Base-by-base conservation (phyloP, 2,888 invertebrate genomes). In the Pheosia gnoma region DNA sequence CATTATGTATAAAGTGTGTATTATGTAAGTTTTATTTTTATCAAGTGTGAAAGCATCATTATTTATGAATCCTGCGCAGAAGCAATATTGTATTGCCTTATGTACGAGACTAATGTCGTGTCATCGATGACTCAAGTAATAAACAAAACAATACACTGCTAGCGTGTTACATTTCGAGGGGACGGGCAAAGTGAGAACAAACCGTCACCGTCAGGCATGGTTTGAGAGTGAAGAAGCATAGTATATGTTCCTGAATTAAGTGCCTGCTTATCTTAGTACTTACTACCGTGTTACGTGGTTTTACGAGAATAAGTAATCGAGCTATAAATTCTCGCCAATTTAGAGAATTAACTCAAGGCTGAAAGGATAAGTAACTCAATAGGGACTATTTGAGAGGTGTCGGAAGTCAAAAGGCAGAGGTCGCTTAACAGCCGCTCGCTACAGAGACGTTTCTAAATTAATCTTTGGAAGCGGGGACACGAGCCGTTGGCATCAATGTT, bases 321-420 rank as follows among this genome's bases (percentile, higher is more conserved):
- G 11, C 11, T 11, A n/a, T 47, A n/a, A 4, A 47, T 70, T 72
- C 68, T 62, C 68, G 65, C 54, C 72, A 74, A 74, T 75, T 74
- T 67, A 74, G 59, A 63, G 69, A 79, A 72, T 73, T 68, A 78
- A 71, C 69, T 70, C 69, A 73, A 70, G 74, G 70, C 70, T 77
- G 75, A 63, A 72, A 68, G 75, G 78, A 79, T 79, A 80, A 80
- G 79, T 82, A 79, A 75, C 76, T 77, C 74, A 83, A 84, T 82
- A 74, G 68, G 77, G 71, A 71, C 74, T 73, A 78, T 74, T 78
- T 73, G 66, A 77, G 74, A 78, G 77, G 76, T 79, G 80, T 81
- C 77, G 66, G 71, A 72, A 79, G 83, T 83, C 85, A 87, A 76
- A 78, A 74, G 82, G 66, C 81, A 83, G 72, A 82, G 86, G 83